These are phyloP conservation scores for Drosophila orosa DNA, from an alignment of 1,140 invertebrate species.

Conservation along the genomic window DNA sequence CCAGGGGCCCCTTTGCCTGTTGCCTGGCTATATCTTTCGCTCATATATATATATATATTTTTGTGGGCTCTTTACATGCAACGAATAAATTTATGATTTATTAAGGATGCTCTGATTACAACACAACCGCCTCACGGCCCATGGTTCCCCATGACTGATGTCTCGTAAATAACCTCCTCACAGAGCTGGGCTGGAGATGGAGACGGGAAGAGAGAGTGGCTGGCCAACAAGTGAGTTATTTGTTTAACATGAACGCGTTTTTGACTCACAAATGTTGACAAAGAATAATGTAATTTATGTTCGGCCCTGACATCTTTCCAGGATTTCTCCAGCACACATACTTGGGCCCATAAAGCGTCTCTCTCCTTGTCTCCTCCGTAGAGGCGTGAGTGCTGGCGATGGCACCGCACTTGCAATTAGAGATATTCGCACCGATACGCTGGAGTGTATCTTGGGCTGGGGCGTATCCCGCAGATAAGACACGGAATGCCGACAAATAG, in stretches of 20 bases:
- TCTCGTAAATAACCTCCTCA: constrained; percentile 71
- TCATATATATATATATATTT: constrained; percentile 11
- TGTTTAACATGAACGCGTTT: constrained; percentile 81
- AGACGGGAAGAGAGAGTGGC: neutral
- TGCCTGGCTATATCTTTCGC: neutral
- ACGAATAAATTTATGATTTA: constrained; percentile 84
- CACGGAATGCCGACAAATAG: constrained; percentile 30
- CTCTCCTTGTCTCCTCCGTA: neutral
- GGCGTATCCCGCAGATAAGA: constrained; percentile 25
- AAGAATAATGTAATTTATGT: constrained; percentile 83
- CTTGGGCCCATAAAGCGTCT: neutral
- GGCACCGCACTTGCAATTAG: constrained; percentile 58
- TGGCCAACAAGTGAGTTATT: constrained; percentile 73
- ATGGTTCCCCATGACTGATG: constrained; percentile 63
- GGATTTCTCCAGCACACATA: constrained; percentile 10
- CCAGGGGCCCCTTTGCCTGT: neutral
- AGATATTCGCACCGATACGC: constrained; percentile 65
- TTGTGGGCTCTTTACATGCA: constrained; percentile 43
- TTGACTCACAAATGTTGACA: constrained; percentile 83
- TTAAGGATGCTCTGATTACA: constrained; percentile 84
- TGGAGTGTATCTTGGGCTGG: neutral
- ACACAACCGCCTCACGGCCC: constrained; percentile 50
- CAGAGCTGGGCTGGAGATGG: neutral
- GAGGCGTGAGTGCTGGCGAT: constrained; percentile 8
- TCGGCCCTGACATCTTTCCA: constrained; percentile 54